These are phyloP conservation scores for Hormaphis cornu DNA, from an alignment of 1,140 invertebrate genomes.

Conservation along the genomic window DNA sequence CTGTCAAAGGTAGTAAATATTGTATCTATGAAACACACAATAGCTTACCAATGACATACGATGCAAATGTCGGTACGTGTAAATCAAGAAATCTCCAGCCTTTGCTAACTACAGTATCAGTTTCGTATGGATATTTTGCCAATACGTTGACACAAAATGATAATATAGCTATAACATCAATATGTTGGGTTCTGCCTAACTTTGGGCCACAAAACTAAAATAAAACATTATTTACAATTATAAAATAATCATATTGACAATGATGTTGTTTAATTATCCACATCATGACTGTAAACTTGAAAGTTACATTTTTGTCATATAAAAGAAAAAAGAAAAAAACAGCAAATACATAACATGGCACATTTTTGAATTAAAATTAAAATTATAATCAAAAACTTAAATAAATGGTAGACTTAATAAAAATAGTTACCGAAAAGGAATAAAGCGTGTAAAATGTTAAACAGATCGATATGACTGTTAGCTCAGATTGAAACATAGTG, in stretches of 20 bases:
- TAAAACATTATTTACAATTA: background rate
- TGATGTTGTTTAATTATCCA: too few relatives aligned
- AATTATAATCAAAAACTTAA: background rate
- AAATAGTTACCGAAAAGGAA: constrained; percentile 49
- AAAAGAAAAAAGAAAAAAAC: too few relatives aligned
- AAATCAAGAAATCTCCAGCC: constrained; percentile 70
- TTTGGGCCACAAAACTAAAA: constrained; percentile 20
- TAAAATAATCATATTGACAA: too few relatives aligned
- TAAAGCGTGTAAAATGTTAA: constrained; percentile 64
- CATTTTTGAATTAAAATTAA: too few relatives aligned
- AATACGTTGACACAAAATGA: constrained; percentile 71
- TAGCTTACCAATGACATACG: constrained; percentile 47
- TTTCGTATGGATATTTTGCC: constrained; percentile 74
- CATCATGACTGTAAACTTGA: too few relatives aligned
- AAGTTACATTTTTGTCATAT: too few relatives aligned
- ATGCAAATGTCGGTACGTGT: constrained; percentile 64
- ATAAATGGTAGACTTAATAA: background rate
- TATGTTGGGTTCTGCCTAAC: background rate
- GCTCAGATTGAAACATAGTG: constrained; percentile 72
- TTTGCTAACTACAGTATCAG: constrained; percentile 65
- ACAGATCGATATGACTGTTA: constrained; percentile 61
- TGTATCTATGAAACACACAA: background rate
- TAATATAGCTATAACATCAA: constrained; percentile 60
- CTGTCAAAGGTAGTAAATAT: background rate
- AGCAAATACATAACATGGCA: too few relatives aligned